Evolutionary conservation across 1,140 invertebrate genomes (phyloP).

Genomic region (Melanaphis sacchari): DNA sequence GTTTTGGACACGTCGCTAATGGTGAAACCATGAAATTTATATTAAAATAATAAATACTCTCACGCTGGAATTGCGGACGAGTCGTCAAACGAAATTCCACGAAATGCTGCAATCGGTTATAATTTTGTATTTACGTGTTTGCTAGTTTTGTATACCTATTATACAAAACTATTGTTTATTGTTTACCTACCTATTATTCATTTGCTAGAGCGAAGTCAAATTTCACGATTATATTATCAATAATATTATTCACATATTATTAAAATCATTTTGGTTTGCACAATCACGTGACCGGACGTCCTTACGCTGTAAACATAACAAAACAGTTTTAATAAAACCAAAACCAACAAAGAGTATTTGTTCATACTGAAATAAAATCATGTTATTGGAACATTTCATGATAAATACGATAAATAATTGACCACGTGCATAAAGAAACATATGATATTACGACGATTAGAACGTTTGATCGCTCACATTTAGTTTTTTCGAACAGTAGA

Average conservation of each 20-base stretch:
- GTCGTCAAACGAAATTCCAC: not conserved
- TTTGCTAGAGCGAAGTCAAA: not conserved
- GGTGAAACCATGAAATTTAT: not conserved
- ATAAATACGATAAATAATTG: not conserved
- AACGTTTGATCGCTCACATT: not conserved
- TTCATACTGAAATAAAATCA: not conserved
- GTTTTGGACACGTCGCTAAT: not conserved
- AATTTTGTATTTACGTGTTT: not conserved
- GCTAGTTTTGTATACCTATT: not conserved
- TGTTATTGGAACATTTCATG: not conserved
- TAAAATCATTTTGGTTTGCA: no score
- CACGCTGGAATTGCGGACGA: no score
- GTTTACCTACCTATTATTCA: no score
- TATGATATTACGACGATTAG: not conserved
- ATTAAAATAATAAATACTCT: not conserved
- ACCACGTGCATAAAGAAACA: not conserved
- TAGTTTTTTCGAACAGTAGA: not conserved
- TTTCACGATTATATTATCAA: not conserved
- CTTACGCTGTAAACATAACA: no score
- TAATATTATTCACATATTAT: no score
- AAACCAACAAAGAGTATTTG: no score
- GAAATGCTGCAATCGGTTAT: not conserved
- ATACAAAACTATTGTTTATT: no score
- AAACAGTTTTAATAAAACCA: no score
- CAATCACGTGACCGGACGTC: no score